Conservation (phyloP, 2,113 vertebrate species). For the Chlamydotis undulata region DNA sequence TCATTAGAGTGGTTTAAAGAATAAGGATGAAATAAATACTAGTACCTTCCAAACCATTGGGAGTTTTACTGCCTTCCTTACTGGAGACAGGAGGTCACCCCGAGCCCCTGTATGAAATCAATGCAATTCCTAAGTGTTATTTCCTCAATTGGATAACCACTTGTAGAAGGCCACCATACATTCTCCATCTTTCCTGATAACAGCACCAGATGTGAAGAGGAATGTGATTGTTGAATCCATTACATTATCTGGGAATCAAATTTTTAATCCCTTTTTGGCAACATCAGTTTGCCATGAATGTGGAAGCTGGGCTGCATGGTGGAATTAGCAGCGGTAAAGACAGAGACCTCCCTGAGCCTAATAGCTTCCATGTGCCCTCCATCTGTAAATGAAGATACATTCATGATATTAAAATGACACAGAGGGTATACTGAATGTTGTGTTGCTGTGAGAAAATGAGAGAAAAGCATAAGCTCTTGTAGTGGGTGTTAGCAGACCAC, state of each 20-base stretch:
- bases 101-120: neutral
- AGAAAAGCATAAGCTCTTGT: neutral
- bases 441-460: neutral
- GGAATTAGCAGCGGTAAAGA: neutral
- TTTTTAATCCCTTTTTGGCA: neutral
- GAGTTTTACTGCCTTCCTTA: neutral
- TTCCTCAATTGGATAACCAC: neutral
- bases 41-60: neutral
- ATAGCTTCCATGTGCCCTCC: neutral
- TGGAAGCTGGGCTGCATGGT: neutral
- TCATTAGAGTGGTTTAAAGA: neutral
- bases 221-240: neutral
- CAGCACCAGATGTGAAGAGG: neutral
- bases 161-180: neutral
- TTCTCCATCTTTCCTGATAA: neutral
- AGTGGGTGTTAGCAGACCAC: neutral
- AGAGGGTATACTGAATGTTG: neutral
- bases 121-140: neutral
- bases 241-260: neutral
- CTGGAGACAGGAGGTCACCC: neutral
- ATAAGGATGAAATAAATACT: slow-evolving; percentile 1
- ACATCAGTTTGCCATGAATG: neutral
- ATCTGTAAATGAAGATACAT: neutral
- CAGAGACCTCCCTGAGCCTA: neutral
- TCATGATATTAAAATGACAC: neutral